Percentiles rank a stretch among this genome's conserved stretches.
Evolutionary conservation across 2,113 vertebrate species (phyloP).

Genomic region (Capra hircus): DNA sequence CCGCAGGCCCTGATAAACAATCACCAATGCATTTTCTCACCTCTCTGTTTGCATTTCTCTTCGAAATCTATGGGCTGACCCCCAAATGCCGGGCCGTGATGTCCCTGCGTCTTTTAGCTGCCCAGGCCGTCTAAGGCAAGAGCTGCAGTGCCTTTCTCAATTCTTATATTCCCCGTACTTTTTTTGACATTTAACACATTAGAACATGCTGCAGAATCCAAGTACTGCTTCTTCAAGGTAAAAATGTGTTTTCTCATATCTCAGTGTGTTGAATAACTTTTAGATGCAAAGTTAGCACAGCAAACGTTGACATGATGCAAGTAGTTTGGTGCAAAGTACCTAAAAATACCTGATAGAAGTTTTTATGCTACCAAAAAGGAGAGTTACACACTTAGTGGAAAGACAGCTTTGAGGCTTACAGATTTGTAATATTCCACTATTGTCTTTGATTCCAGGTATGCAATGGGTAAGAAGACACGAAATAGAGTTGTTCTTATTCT

Average conservation of each 20-base stretch:
- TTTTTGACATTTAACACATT: constrained; percentile 72
- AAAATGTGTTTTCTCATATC: constrained; percentile 71
- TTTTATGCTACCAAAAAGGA: constrained; percentile 56
- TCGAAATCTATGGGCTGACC: constrained; percentile 58
- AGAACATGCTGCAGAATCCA: constrained; percentile 70
- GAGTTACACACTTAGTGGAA: constrained; percentile 66
- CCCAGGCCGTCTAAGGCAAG: constrained; percentile 50
- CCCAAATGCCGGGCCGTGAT: constrained; percentile 23
- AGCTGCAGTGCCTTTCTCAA: neutral
- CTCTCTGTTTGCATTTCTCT: constrained; percentile 30
- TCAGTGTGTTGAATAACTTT: constrained; percentile 79
- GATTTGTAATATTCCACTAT: constrained; percentile 16
- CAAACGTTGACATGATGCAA: constrained; percentile 76
- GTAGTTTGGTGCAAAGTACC: constrained; percentile 66
- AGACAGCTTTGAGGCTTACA: constrained; percentile 64
- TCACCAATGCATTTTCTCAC: neutral
- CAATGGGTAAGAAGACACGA: neutral
- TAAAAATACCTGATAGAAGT: constrained; percentile 81
- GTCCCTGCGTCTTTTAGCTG: constrained; percentile 42
- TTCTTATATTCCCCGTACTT: constrained; percentile 52
- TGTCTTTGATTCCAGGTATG: constrained; percentile 34
- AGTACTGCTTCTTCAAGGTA: constrained; percentile 70
- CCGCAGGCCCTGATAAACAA: neutral
- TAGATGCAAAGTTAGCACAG: constrained; percentile 76
- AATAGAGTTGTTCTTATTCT: neutral